These are phyloP conservation scores for Periophthalmus modestus DNA, from an alignment of 2,113 vertebrate species.

Conservation along the genomic window DNA sequence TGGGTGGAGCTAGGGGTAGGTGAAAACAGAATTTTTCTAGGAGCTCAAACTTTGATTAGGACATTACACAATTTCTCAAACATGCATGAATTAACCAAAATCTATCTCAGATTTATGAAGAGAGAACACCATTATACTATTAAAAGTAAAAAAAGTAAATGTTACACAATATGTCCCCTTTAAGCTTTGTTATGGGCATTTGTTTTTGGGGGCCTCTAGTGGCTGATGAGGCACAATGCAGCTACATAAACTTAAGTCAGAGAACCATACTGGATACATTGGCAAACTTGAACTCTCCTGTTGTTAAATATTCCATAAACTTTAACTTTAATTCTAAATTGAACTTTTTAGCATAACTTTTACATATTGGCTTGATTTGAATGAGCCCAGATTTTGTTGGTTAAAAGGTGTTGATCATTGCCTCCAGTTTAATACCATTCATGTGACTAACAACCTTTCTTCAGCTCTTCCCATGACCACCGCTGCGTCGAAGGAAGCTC, in stretches of 20 bases:
- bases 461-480: constrained; percentile 65
- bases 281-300: not conserved
- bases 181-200: no score
- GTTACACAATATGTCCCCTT: no score
- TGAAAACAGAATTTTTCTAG: no score
- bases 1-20: no score
- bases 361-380: not conserved
- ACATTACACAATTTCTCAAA: no score
- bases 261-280: no score
- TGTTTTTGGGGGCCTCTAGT: not conserved
- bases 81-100: no score
- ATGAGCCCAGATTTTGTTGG: constrained; percentile 28
- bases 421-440: constrained; percentile 55
- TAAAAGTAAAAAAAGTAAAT: no score
- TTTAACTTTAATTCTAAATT: not conserved
- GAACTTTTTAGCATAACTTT: not conserved
- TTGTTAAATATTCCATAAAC: not conserved
- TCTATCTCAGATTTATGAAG: no score
- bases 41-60: no score
- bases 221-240: not conserved
- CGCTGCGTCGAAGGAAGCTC: constrained; percentile 67
- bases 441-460: constrained; percentile 62
- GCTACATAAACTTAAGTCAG: not conserved
- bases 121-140: no score
- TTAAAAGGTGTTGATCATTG: constrained; percentile 56